Evolutionary conservation across 2,888 invertebrate species (phyloP).

Genomic region (Brachyopa scutellaris): DNA sequence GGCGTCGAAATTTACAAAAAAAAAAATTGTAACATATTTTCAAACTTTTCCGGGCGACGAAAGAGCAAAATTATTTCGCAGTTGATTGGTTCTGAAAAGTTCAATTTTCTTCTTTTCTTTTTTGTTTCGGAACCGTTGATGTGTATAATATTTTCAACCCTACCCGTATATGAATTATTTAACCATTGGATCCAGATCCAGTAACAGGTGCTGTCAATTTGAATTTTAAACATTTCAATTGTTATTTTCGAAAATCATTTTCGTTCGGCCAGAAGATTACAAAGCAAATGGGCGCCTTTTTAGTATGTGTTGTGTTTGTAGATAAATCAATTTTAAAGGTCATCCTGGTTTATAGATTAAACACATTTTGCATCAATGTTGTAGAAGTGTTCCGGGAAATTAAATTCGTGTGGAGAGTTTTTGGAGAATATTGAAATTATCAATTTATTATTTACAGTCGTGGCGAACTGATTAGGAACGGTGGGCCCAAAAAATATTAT

Average conservation of each 20-base stretch:
- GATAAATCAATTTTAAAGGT: not conserved
- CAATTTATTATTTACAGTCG: too few relatives aligned
- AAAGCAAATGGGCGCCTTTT: not conserved
- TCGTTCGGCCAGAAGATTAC: not conserved
- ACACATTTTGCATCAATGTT: too few relatives aligned
- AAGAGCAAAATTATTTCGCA: constrained; percentile 1
- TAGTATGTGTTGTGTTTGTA: not conserved
- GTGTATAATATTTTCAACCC: not conserved
- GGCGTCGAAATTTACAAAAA: constrained; percentile 1
- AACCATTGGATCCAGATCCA: constrained; percentile 1
- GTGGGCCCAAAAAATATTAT: too few relatives aligned
- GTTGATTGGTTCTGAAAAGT: constrained; percentile 21
- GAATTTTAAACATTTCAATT: constrained; percentile 30
- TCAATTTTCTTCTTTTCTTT: not conserved
- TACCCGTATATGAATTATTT: constrained; percentile 20
- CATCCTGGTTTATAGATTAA: not conserved
- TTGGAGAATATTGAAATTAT: too few relatives aligned
- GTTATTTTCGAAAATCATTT: constrained; percentile 1
- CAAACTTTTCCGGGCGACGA: not conserved
- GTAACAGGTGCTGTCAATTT: constrained; percentile 35
- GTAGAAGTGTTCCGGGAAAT: too few relatives aligned
- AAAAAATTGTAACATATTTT: constrained; percentile 29
- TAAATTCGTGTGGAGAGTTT: too few relatives aligned
- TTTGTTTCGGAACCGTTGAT: not conserved
- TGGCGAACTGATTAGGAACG: too few relatives aligned